Evolutionary conservation across 2,888 invertebrate species (phyloP), one percentile per base, ranked within the genome.

Genomic region (Tenthredo mesomela): DNA sequence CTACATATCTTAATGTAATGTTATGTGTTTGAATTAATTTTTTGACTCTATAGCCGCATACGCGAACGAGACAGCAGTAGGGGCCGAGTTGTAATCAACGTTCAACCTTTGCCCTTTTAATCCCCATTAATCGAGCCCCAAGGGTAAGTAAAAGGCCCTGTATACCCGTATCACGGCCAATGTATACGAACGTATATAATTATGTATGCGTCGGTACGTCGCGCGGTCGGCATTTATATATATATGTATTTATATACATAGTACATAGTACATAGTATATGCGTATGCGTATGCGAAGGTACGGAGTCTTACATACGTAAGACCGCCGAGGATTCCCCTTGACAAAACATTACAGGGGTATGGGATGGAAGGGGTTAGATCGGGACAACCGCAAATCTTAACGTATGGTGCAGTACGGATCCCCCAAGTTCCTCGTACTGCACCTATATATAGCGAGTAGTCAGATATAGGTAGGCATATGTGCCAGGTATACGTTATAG

Each of bases 61-160:
- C 33, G 80, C 58, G 40, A 58, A 80, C 80, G 29, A 61, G 80
- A 50, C 10, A 37, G 21, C 21, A n/a, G 37, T 37, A 54, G 29
- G 77, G 77, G 54, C 77, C 47, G 80, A 21, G 80, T 58, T 80
- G 80, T 61, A 61, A 80, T 80, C 80, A 80, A 50, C 33, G 50
- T 80, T 61, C 61, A 33, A 80, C 61, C 80, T 37, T 61, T 80
- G 80, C 29, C 58, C 80, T 80, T 18, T 37, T 80, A 80, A 80
- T 80, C 80, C 80, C 58, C 58, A 61, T 58, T 80, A 61, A 80
- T 80, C 80, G 80, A 40, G 80, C 80, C 61, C 40, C 80, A 61
- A 80, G 58, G 80, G 80, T 25, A 80, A 58, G 58, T 80, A 61
- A 80, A 21, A 37, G 80, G 61, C 40, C 37, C 40, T n/a, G 61